Base-by-base conservation (phyloP, 2,888 invertebrate species). In the Synanthedon vespiformis region DNA sequence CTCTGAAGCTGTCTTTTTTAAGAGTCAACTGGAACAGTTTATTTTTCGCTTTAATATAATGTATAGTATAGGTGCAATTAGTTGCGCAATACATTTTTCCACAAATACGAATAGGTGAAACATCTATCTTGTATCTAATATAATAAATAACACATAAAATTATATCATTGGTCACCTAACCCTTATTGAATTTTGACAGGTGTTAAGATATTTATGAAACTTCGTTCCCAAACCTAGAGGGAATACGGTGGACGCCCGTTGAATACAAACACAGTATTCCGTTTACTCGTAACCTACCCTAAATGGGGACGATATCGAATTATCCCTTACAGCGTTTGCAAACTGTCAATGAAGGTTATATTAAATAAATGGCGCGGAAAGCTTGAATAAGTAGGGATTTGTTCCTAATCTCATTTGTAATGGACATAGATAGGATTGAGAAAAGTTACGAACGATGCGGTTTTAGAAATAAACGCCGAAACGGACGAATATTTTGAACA, bases 221-320 rank as follows among this genome's bases (percentile, higher is more conserved):
- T 44, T 8, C 44, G 44, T 13, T 44, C 44, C n/a, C 44, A 13
- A 44, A 44, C 44, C 44, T 4, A 12, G 44, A 44, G 14, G 53
- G 41, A 52, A 51, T 50, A 51, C 40, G 44, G 40, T 40, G 54
- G 49, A 59, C 63, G 58, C 53, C 54, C 49, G 56, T 51, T 49
- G 60, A 61, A 62, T 62, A 61, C 53, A 58, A 61, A 63, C 53
- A 55, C 54, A 52, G 55, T 57, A 55, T 55, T 51, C 53, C 54
- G 57, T 56, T 56, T 59, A 58, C 58, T 53, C 56, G 55, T 52
- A 55, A 58, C 55, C 56, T 56, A 58, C 54, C 59, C 59, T 56
- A 54, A 54, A 62, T 57, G 57, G 58, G 55, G 50, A 40, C 53
- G 57, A 58, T 59, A 63, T 59, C 59, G 55, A 58, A 61, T 64